phyloP scores from a whole-genome alignment of 2,888 invertebrate genomes.

The Tinea semifulvella region DNA sequence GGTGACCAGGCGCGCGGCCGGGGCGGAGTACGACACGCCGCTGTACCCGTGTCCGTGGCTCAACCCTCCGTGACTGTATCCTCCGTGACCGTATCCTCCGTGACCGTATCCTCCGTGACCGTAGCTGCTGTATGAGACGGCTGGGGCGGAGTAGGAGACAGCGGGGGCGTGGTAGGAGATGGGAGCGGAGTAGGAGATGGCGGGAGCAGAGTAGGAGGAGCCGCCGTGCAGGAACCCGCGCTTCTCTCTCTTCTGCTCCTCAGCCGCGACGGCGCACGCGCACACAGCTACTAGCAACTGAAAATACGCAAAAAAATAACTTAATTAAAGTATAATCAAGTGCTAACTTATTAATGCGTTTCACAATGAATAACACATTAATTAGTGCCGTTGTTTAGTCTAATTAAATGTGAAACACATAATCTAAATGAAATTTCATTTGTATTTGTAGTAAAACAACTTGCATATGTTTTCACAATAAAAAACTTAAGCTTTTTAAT shows the following conservation, averaged over 20 bases:
- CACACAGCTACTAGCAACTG: slow-evolving; percentile 20
- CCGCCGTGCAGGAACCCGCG: slow-evolving; percentile 23
- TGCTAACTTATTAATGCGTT: neutral
- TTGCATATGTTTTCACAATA: too few species aligned
- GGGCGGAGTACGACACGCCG: slow-evolving; percentile 15
- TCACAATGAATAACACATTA: neutral
- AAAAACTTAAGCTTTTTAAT: too few species aligned
- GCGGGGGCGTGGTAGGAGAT: neutral
- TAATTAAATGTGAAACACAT: too few species aligned
- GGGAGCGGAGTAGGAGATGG: slow-evolving; percentile 20
- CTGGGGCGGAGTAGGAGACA: neutral
- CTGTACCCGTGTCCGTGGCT: neutral
- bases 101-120: neutral
- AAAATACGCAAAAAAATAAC: neutral
- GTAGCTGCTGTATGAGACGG: neutral
- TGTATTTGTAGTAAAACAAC: too few species aligned
- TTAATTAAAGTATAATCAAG: neutral
- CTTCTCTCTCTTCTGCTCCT: slow-evolving; percentile 24
- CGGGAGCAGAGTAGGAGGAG: slow-evolving; percentile 14
- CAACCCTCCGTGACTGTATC: neutral
- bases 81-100: neutral
- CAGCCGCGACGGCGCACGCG: slow-evolving; percentile 23
- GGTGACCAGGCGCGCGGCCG: slow-evolving; percentile 15
- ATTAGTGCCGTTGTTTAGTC: too few species aligned
- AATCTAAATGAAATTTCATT: too few species aligned